These are phyloP conservation scores for Cephus cinctus DNA, from an alignment of 1,140 invertebrate species.

Conservation along the genomic window DNA sequence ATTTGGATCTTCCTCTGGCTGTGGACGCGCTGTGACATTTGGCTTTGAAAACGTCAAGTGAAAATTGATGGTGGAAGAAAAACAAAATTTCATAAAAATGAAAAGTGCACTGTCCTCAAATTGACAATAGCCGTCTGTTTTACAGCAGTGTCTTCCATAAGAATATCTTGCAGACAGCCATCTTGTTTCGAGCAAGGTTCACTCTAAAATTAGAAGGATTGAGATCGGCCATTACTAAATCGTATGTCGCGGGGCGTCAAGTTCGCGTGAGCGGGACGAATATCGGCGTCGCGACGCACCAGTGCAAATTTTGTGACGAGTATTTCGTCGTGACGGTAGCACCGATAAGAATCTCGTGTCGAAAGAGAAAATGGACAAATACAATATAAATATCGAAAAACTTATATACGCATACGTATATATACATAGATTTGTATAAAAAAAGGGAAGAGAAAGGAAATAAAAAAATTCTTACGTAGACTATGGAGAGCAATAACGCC, in stretches of 20 bases:
- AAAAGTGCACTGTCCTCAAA: neutral
- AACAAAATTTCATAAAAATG: neutral
- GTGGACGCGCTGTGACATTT: conserved; percentile 21
- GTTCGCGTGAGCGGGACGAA: too few species aligned
- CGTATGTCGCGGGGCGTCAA: neutral
- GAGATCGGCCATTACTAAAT: neutral
- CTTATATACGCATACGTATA: neutral
- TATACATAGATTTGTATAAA: neutral
- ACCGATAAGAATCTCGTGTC: neutral
- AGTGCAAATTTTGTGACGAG: too few species aligned
- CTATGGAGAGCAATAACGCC: too few species aligned
- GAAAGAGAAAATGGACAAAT: neutral
- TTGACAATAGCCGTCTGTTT: neutral
- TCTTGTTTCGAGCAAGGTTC: neutral
- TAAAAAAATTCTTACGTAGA: neutral
- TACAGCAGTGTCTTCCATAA: neutral
- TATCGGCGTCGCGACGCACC: too few species aligned
- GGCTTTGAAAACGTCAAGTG: neutral
- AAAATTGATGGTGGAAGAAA: neutral
- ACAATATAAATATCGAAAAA: neutral
- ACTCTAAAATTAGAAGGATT: neutral
- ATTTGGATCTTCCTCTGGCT: conserved; percentile 35
- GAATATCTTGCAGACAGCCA: neutral
- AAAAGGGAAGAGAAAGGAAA: neutral
- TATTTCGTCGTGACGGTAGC: too few species aligned